Base-by-base conservation (phyloP, 2,888 invertebrate species). In the Drosophila buzzatii region DNA sequence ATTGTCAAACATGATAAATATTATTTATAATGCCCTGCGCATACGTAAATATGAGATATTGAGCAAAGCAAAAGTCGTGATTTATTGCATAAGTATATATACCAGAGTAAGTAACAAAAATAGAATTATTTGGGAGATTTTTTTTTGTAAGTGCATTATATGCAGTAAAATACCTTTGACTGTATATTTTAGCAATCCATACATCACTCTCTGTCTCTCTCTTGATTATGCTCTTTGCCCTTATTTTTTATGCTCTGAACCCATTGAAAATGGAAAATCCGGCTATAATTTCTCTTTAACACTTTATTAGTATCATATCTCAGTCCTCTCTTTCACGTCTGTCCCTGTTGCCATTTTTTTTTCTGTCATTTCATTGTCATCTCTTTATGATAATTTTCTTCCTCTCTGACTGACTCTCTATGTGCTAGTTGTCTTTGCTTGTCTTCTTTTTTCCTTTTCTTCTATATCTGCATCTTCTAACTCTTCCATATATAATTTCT, bases 1-100 rank as follows among this genome's bases (percentile, higher is more conserved):
- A 59, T 67, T 47, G 18, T 35, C 14, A 35, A 27, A 37, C 31
- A 16, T 20, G 37, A 37, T 56, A 18, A 45, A 45, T 20, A 41
- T 23, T 23, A 23, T 51, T 51, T 51, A 51, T 33, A 49, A 10
- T n/a, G 10, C 5, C 10, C 27, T 45, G 4, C 14, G 8, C 9
- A 16, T 27, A 8, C 7, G 27, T 27, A 16, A 5, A 47, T 49
- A 31, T 6, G 31, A 27, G 31, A 31, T 31, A 31, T n/a, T 23
- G 45, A 3, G 3, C 14, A 16, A 16, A 27, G 27, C 27, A 9
- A 16, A 27, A 12, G 16, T 14, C 2, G 5, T 16, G 23, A 47
- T 47, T 47, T 47, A 27, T 45, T 3, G 45, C 16, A 31, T 27
- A 27, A 16, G 16, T 16, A 27, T 47, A 27, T 27, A 27, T 14